These are phyloP conservation scores for Eupithecia subfuscata DNA, from an alignment of 2,888 invertebrate genomes.

Conservation along the genomic window DNA sequence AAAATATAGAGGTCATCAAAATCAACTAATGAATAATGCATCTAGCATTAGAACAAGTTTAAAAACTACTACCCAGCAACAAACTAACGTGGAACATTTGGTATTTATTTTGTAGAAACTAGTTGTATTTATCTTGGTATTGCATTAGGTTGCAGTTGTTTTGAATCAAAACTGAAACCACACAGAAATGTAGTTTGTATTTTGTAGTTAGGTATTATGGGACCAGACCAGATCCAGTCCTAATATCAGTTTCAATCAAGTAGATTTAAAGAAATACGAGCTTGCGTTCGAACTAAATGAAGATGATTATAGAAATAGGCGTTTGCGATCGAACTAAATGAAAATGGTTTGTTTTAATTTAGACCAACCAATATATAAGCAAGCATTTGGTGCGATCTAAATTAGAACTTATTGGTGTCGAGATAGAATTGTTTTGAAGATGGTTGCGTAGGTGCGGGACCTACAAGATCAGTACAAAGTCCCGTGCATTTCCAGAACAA, in stretches of 20 bases:
- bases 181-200: not conserved
- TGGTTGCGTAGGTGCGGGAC: accelerated
- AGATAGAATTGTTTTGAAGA: not conserved
- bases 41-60: not conserved
- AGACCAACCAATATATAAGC: not conserved
- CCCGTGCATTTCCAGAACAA: not conserved
- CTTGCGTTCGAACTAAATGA: not conserved
- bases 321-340: not conserved
- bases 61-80: not conserved
- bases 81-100: not conserved
- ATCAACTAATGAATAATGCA: not conserved
- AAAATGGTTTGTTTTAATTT: not conserved
- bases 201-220: not conserved
- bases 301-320: not conserved
- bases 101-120: constrained; percentile 15
- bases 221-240: not conserved
- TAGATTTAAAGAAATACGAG: not conserved
- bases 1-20: not conserved
- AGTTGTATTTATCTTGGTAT: constrained; percentile 18
- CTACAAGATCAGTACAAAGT: not conserved
- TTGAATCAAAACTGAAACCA: constrained; percentile 14
- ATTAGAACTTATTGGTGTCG: not conserved
- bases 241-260: not conserved
- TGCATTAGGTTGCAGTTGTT: not conserved
- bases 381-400: not conserved